A percentile compares a stretch with the other conserved stretches of the same genome.
These are phyloP conservation scores for Lithophane leautieri DNA, from an alignment of 2,888 invertebrate species.

Conservation along the genomic window DNA sequence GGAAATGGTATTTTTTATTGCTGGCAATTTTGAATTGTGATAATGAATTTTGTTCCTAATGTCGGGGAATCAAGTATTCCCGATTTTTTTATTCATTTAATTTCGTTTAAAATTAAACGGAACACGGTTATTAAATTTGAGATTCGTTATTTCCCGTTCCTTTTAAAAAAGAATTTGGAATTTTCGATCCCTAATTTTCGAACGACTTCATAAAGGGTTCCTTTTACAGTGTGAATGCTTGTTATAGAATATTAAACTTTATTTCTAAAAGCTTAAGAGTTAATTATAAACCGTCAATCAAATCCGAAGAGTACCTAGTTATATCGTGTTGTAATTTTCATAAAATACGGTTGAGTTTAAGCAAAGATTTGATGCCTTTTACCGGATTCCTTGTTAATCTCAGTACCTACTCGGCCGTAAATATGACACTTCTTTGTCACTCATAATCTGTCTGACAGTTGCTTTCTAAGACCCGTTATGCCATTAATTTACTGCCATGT, in stretches of 20 bases:
- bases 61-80: background rate
- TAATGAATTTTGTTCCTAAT: background rate
- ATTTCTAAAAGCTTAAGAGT: constrained; percentile 12
- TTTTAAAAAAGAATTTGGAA: constrained; percentile 18
- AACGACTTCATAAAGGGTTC: constrained; percentile 22
- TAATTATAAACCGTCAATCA: constrained; percentile 33
- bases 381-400: background rate
- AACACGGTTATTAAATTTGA: constrained; percentile 22
- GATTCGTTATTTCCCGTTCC: constrained; percentile 17
- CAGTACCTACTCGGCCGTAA: background rate
- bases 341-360: constrained; percentile 10
- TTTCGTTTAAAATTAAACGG: constrained; percentile 30
- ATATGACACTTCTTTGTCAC: background rate
- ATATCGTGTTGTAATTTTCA: constrained; percentile 29
- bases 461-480: too few species aligned
- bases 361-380: constrained; percentile 18
- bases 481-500: background rate
- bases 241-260: constrained; percentile 51
- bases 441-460: too few species aligned
- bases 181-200: background rate
- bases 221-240: constrained; percentile 38
- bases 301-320: constrained; percentile 5
- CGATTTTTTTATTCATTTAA: constrained; percentile 15
- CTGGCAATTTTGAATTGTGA: background rate
- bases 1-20: background rate